Conservation (phyloP, 2,797 vertebrate species). For the Megaceryle alcyon region DNA sequence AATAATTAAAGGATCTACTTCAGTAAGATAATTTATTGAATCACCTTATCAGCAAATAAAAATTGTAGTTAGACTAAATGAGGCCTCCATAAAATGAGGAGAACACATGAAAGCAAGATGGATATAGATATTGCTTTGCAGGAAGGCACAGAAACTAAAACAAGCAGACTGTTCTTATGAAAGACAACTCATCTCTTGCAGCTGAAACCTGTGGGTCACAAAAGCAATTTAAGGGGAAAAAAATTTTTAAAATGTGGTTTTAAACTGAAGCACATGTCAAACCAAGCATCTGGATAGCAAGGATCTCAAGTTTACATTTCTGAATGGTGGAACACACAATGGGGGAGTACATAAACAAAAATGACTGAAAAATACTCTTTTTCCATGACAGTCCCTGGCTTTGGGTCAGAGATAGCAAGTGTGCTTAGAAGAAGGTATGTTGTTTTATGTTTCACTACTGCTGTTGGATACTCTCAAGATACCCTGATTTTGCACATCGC, state of each 20-base stretch:
- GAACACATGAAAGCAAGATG: neutral
- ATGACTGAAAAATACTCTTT: neutral
- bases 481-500: neutral
- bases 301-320: neutral
- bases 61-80: conserved; percentile 37
- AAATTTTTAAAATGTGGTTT: neutral
- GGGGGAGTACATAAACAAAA: neutral
- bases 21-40: neutral
- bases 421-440: neutral
- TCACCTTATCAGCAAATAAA: conserved; percentile 33
- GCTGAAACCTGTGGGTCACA: neutral
- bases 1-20: conserved; percentile 49
- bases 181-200: neutral
- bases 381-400: neutral
- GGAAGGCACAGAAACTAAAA: neutral
- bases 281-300: neutral
- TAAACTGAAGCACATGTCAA: neutral
- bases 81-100: neutral
- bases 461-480: neutral
- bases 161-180: neutral
- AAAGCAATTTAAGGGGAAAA: neutral
- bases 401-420: neutral
- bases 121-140: neutral
- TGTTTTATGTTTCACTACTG: neutral
- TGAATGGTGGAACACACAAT: neutral